phyloP scores from a whole-genome alignment of 2,888 invertebrate species.

The Hermaeophaga mercurialis region DNA sequence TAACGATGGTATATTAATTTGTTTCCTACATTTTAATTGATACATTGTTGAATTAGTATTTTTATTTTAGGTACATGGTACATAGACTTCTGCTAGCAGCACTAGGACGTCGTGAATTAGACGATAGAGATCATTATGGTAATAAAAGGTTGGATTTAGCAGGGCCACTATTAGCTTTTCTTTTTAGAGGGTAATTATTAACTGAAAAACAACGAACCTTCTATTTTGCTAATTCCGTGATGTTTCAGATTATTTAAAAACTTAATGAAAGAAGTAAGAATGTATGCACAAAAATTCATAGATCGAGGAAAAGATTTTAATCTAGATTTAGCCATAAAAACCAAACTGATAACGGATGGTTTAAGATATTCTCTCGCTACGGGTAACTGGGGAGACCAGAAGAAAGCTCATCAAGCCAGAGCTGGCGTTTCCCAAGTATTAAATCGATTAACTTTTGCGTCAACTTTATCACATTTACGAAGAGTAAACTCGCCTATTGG shows the following conservation, averaged over 20 bases:
- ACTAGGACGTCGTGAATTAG: constrained; percentile 92
- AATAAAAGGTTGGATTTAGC: constrained; percentile 98
- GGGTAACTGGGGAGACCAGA: constrained; percentile 99
- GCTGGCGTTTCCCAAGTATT: constrained; percentile 98
- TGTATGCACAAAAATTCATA: constrained; percentile 99
- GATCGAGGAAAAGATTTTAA: constrained; percentile 99
- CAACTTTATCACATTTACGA: constrained; percentile 96
- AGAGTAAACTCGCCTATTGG: constrained; percentile 98
- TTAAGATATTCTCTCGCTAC: constrained; percentile 97
- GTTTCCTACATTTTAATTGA: too few relatives aligned
- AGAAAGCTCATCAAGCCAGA: constrained; percentile 98
- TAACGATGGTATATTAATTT: too few relatives aligned
- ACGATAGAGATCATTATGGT: constrained; percentile 99
- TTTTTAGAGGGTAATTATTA: constrained; percentile 80
- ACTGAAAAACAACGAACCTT: neutral
- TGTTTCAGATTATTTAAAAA: constrained; percentile 81
- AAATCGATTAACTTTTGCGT: constrained; percentile 97
- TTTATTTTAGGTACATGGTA: constrained; percentile 84
- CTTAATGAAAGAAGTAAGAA: constrained; percentile 93
- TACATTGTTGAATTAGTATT: too few relatives aligned
- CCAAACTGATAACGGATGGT: constrained; percentile 97
- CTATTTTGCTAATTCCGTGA: neutral
- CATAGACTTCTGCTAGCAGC: constrained; percentile 93
- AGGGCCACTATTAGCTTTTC: constrained; percentile 93
- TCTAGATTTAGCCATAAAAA: constrained; percentile 94